Conservation (phyloP, 2,888 invertebrate species). For the Ectemnius continuus region DNA sequence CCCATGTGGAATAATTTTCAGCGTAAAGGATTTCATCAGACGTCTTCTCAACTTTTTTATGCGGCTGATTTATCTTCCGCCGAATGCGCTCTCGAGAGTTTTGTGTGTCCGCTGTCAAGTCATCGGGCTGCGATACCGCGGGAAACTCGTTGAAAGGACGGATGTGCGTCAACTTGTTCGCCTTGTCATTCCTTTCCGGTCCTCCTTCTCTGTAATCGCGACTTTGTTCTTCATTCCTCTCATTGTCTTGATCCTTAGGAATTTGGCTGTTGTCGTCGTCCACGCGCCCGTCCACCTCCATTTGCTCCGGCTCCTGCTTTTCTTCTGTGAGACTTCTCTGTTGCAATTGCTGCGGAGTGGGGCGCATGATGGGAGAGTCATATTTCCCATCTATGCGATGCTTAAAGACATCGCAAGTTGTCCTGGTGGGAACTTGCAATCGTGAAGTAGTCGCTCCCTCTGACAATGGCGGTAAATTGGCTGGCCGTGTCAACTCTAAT, state of each 20-base stretch:
- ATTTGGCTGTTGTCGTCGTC: neutral
- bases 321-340: neutral
- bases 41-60: conserved; percentile 45
- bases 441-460: too few relatives aligned
- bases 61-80: neutral
- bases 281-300: neutral
- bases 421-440: too few relatives aligned
- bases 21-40: conserved; percentile 74
- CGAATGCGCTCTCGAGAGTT: neutral
- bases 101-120: neutral
- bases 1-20: conserved; percentile 87
- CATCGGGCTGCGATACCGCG: neutral
- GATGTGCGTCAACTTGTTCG: neutral
- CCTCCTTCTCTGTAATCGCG: neutral
- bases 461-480: conserved; percentile 79
- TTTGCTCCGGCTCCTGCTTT: neutral
- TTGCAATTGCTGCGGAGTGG: neutral
- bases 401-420: too few relatives aligned
- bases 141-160: too few relatives aligned
- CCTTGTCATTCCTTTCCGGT: neutral
- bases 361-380: neutral
- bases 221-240: neutral
- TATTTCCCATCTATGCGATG: too few relatives aligned
- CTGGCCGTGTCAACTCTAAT: conserved; percentile 87
- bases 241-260: neutral